Percentiles rank a stretch among this genome's conserved stretches.
These are phyloP conservation scores for Machimus rusticus DNA, from an alignment of 2,888 invertebrate genomes.

Conservation along the genomic window DNA sequence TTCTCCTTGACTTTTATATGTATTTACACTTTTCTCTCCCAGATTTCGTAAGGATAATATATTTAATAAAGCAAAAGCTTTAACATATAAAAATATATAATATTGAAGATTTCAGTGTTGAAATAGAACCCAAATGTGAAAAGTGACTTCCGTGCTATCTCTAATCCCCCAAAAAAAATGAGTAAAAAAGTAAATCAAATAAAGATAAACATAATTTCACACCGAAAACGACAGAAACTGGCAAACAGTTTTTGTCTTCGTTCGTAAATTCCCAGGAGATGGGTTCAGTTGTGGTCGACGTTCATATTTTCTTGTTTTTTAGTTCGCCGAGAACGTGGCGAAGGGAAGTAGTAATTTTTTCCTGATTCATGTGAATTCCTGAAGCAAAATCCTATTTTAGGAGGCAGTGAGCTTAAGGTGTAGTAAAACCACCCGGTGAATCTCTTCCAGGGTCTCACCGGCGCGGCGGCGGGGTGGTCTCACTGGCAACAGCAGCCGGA, in stretches of 20 bases:
- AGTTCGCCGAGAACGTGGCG: not conserved
- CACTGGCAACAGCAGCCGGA: not conserved
- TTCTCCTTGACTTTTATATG: too few relatives aligned
- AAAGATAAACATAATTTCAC: not conserved
- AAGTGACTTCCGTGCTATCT: not conserved
- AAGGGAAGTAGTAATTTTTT: not conserved
- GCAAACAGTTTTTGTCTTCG: not conserved
- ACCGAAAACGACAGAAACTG: not conserved
- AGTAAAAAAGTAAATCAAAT: not conserved
- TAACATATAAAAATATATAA: not conserved
- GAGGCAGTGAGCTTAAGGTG: not conserved
- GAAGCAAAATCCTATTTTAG: constrained; percentile 8
- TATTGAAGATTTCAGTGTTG: not conserved
- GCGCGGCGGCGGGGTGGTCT: not conserved
- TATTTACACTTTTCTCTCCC: too few relatives aligned
- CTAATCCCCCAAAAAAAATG: not conserved
- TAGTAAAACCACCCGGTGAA: not conserved
- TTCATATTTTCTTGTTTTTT: not conserved
- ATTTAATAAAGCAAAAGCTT: not conserved
- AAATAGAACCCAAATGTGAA: not conserved
- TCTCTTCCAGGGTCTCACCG: not conserved
- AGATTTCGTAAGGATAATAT: not conserved
- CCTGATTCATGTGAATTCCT: constrained; percentile 1
- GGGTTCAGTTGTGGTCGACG: not conserved
- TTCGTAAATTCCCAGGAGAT: not conserved